Conservation (phyloP, 2,888 invertebrate species). For the Entomobrya multifasciata region DNA sequence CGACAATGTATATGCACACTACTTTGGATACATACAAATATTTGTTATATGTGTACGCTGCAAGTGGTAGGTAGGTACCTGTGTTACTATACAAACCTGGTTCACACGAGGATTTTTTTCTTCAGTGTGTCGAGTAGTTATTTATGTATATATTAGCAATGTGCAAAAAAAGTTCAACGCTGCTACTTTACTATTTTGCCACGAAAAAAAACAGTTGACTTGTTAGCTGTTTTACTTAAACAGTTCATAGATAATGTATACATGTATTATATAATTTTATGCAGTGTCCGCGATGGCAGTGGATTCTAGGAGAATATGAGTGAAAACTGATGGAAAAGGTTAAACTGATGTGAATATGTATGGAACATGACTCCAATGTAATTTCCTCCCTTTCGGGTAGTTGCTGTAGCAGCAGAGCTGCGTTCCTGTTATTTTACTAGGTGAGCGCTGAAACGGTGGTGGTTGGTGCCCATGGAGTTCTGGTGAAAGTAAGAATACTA, state of each 20-base stretch:
- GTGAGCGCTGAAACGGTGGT: not conserved
- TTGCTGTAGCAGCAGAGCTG: not conserved
- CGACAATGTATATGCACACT: not conserved
- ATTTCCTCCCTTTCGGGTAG: slow-evolving; percentile 47
- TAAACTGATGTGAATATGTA: slow-evolving; percentile 47
- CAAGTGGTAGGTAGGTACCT: not conserved
- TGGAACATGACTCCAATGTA: slow-evolving; percentile 47
- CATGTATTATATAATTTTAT: too few species aligned
- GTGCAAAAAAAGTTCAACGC: too few species aligned
- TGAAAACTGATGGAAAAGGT: slow-evolving; percentile 38
- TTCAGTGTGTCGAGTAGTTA: too few species aligned
- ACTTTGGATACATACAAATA: not conserved
- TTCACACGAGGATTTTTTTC: slow-evolving; percentile 17
- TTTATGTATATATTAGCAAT: too few species aligned
- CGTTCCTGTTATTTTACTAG: too few species aligned
- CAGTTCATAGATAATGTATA: too few species aligned
- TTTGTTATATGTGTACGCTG: slow-evolving; percentile 22
- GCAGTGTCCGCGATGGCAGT: too few species aligned
- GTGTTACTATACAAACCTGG: too few species aligned
- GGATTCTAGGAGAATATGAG: too few species aligned
- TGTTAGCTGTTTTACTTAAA: too few species aligned
- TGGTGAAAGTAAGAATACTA: not conserved
- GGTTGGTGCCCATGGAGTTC: not conserved
- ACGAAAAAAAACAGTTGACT: too few species aligned
- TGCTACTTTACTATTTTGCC: too few species aligned